A percentile compares a stretch with the other conserved stretches of the same genome.
Evolutionary conservation across 2,113 vertebrate species (phyloP).

Genomic region (Sander vitreus): DNA sequence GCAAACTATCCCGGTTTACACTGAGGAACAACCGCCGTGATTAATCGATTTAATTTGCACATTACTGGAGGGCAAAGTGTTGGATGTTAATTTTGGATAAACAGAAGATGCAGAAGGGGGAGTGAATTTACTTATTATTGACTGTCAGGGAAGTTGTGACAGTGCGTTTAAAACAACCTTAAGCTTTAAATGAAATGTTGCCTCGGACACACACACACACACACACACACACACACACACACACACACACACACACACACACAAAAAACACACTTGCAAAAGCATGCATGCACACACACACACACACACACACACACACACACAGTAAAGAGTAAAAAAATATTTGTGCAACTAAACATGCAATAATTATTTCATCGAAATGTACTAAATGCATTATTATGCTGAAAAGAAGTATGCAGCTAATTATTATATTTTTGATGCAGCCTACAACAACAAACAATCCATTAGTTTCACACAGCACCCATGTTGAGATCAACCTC

Average conservation of each 20-base stretch:
- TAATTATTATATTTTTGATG: slow-evolving; percentile 5
- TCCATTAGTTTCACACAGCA: slow-evolving; percentile 55
- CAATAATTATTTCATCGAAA: neutral
- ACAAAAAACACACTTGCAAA: neutral
- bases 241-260: slow-evolving; percentile 31
- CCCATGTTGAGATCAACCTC: slow-evolving; percentile 46
- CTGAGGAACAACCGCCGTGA: slow-evolving; percentile 82
- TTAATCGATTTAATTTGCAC: slow-evolving; percentile 84
- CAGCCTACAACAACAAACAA: slow-evolving; percentile 8
- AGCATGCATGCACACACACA: slow-evolving; percentile 1
- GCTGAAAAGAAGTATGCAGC: slow-evolving; percentile 15
- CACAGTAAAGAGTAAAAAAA: slow-evolving; percentile 15
- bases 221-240: slow-evolving; percentile 24
- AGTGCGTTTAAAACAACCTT: slow-evolving; percentile 49
- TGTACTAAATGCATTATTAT: slow-evolving; percentile 8
- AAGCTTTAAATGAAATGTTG: slow-evolving; percentile 23
- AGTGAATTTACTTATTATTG: slow-evolving; percentile 90
- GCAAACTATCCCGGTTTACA: slow-evolving; percentile 88
- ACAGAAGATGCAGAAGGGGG: slow-evolving; percentile 87
- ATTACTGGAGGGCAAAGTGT: slow-evolving; percentile 92
- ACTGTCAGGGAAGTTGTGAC: slow-evolving; percentile 80
- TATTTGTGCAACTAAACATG: slow-evolving; percentile 31
- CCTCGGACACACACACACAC: slow-evolving; percentile 25
- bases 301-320: slow-evolving; percentile 22
- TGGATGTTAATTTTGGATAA: slow-evolving; percentile 94